Base-by-base conservation (phyloP, 2,888 invertebrate species). In the Oxycera nigricornis region DNA sequence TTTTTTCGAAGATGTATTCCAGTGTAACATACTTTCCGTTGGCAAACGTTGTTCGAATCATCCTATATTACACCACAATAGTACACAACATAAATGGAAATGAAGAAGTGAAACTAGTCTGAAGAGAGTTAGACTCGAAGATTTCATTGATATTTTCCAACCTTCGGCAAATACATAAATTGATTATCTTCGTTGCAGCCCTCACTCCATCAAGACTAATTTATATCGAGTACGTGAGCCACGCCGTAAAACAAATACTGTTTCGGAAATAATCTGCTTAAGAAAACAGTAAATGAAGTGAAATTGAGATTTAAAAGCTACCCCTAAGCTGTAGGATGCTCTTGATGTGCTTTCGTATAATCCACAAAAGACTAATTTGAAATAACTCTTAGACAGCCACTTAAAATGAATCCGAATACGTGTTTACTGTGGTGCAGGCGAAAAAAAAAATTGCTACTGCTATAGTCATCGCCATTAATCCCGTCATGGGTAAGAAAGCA, bases 371-470 rank as follows among this genome's bases (percentile, higher is more conserved):
- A 65, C n/a, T 65, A 41, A 65, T 65, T 65, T 65, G 30, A 65
- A 65, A 65, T 41, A 65, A 65, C 39, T 41, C 30, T 65, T 26
- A 35, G 26, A 14, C 65, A 17, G 65, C 41, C 65, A 65, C 65
- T 65, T 41, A 65, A 65, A 65, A 65, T 65, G 30, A 65, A 65
- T 65, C 39, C 65, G 26, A 41, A 41, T 65, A 65, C 65, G 65
- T 65, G 65, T 41, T 65, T 20, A 39, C 65, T 61, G 30, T 11
- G 1, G 41, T 41, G 24, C 20, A 61, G 35, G 35, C n/a, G 35
- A 28, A 31, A n/a, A 31, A 61, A n/a, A 35, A 31, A 61, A 30
- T 2, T 14, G 22, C 24, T 55, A 9, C 39, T 6, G 11, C 55
- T 24, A 24, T 55, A 55, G 2, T 55, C 55, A 24, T 39, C 39